phyloP scores from a whole-genome alignment of 2,113 vertebrate genomes.

The Rhagologus leucostigma region DNA sequence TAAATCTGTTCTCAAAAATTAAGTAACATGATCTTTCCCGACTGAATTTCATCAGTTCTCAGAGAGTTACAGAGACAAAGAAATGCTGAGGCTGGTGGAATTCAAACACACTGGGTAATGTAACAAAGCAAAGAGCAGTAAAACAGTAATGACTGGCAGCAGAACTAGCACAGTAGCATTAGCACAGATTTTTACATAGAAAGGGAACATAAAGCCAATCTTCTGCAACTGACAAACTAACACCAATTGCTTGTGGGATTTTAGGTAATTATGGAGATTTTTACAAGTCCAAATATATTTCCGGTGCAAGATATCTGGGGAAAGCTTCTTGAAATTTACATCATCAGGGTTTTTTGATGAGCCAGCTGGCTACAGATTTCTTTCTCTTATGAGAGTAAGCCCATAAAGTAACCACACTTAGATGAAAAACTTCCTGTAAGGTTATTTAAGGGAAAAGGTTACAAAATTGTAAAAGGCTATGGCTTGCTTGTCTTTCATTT shows the following conservation, averaged over 20 bases:
- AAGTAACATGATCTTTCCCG: conserved; percentile 24
- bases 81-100: not conserved
- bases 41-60: conserved; percentile 35
- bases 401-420: not conserved
- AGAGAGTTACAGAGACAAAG: not conserved
- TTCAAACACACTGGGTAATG: not conserved
- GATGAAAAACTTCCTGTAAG: not conserved
- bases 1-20: not conserved
- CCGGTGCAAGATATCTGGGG: not conserved
- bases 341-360: not conserved
- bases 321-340: not conserved
- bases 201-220: not conserved
- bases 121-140: conserved; percentile 27
- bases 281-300: not conserved
- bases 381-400: not conserved
- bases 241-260: not conserved
- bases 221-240: not conserved
- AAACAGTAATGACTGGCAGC: not conserved
- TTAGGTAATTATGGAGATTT: not conserved
- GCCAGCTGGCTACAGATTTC: not conserved
- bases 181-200: not conserved
- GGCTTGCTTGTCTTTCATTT: not conserved
- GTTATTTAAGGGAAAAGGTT: not conserved
- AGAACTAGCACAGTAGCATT: not conserved
- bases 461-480: not conserved